phyloP scores from a whole-genome alignment of 2,888 invertebrate genomes.

The Drosophila prolongata region DNA sequence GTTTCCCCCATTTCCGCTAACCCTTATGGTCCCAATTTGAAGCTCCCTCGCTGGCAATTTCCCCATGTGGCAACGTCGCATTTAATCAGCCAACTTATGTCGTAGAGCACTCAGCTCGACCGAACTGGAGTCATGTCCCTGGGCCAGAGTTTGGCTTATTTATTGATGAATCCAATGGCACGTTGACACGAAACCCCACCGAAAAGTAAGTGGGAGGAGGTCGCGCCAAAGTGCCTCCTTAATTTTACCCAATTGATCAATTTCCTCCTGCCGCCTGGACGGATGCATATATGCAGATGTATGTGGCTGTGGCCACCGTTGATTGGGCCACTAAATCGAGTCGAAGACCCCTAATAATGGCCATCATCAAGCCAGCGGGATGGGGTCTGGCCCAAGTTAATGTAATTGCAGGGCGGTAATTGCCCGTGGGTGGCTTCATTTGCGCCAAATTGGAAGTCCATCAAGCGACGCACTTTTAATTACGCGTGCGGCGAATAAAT shows the following conservation, averaged over 20 bases:
- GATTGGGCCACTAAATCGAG: constrained; percentile 68
- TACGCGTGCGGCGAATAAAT: constrained; percentile 53
- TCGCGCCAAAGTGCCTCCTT: constrained; percentile 53
- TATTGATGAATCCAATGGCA: constrained; percentile 74
- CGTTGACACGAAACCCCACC: constrained; percentile 68
- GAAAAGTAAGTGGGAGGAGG: constrained; percentile 3
- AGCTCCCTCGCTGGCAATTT: constrained; percentile 10
- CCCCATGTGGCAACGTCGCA: constrained; percentile 37
- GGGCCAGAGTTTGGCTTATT: constrained; percentile 53
- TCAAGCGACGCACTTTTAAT: constrained; percentile 62
- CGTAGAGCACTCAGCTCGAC: constrained; percentile 31
- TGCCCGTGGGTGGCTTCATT: constrained; percentile 52
- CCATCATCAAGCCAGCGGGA: constrained; percentile 30
- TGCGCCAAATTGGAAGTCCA: constrained; percentile 63
- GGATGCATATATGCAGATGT: constrained; percentile 65
- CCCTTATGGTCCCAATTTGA: constrained; percentile 7
- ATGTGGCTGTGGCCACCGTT: constrained; percentile 23
- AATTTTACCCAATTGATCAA: constrained; percentile 79
- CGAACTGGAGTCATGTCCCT: constrained; percentile 42
- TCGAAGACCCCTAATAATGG: constrained; percentile 49
- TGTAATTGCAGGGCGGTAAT: constrained; percentile 63
- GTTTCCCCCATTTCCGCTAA: constrained; percentile 28
- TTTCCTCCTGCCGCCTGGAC: constrained; percentile 38
- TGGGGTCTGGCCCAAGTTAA: constrained; percentile 51
- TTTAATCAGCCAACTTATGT: constrained; percentile 40